Percentiles rank a stretch among this genome's conserved stretches.
Conservation (phyloP, 1,140 invertebrate genomes). For the Eriosoma lanigerum region DNA sequence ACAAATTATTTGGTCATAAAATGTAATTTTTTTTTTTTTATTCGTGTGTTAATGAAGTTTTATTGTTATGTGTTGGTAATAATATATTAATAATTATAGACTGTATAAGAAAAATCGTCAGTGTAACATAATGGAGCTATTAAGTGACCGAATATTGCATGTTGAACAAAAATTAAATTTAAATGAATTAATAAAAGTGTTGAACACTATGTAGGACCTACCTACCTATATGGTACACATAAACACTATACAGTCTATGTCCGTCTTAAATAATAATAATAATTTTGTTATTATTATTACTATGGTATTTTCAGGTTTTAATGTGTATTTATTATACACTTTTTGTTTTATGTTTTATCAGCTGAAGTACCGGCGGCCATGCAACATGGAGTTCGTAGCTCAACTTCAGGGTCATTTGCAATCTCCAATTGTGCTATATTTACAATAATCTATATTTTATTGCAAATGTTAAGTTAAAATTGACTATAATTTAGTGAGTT, state of each 20-base stretch:
- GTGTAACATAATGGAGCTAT: slow-evolving; percentile 26
- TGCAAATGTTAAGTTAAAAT: slow-evolving; percentile 49
- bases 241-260: background rate
- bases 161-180: slow-evolving; percentile 1
- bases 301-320: background rate
- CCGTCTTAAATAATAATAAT: background rate
- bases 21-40: slow-evolving; percentile 17
- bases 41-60: background rate
- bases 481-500: background rate
- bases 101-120: background rate
- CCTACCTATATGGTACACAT: no score
- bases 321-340: slow-evolving; percentile 7
- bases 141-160: slow-evolving; percentile 43
- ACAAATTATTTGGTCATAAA: background rate
- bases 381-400: slow-evolving; percentile 60
- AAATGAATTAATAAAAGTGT: slow-evolving; percentile 43
- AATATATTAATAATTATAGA: background rate
- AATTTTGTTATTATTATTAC: no score
- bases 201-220: background rate
- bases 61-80: background rate
- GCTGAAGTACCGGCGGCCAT: slow-evolving; percentile 64
- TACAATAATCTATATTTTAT: slow-evolving; percentile 30
- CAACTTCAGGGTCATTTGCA: slow-evolving; percentile 44
- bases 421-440: slow-evolving; percentile 42
- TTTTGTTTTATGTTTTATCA: slow-evolving; percentile 57